phyloP scores from a whole-genome alignment of 2,888 invertebrate genomes.

The Pseudanteris insignis region DNA sequence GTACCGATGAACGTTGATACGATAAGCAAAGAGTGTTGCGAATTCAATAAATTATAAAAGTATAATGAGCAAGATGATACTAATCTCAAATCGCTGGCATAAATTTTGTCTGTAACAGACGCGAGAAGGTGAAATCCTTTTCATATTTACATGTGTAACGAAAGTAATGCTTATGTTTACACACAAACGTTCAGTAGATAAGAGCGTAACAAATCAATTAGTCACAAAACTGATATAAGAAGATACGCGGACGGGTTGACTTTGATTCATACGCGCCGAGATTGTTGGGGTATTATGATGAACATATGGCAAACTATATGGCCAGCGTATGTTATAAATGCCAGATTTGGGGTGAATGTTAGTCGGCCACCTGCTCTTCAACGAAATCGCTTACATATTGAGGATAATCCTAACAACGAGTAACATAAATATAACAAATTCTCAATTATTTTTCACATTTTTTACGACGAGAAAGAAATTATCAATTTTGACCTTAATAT shows the following conservation, averaged over 20 bases:
- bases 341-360: conserved; percentile 47
- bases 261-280: conserved; percentile 47
- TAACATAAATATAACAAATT: no score
- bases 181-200: conserved; percentile 24
- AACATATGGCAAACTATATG: conserved; percentile 57
- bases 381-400: conserved; percentile 43
- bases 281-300: conserved; percentile 55
- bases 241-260: conserved; percentile 44
- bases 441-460: no score
- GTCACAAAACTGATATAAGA: conserved; percentile 50
- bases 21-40: no score
- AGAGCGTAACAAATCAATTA: conserved; percentile 54
- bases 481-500: no score
- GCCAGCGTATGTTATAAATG: conserved; percentile 47
- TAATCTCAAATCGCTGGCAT: neutral
- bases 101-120: neutral
- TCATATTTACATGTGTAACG: conserved; percentile 11
- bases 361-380: conserved; percentile 55
- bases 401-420: conserved; percentile 27
- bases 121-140: conserved; percentile 9
- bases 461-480: no score
- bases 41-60: no score
- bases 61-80: no score
- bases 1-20: no score
- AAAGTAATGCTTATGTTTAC: conserved; percentile 25